Conservation (phyloP, 2,888 invertebrate genomes). For the Stenurella melanura region DNA sequence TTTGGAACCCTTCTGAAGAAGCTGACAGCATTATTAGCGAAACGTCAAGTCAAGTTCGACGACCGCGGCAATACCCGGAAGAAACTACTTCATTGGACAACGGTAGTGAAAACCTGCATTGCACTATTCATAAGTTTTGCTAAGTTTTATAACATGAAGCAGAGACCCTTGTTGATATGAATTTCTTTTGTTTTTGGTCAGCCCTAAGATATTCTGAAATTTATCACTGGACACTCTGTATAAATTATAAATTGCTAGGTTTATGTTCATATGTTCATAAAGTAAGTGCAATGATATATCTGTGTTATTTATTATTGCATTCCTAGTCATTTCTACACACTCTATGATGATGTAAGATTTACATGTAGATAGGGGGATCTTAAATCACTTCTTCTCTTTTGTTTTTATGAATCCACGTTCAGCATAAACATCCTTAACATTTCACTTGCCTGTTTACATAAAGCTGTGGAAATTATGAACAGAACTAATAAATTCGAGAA, state of each 20-base stretch:
- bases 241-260: background rate
- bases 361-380: background rate
- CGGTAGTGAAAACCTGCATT: too few relatives aligned
- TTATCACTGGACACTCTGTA: too few relatives aligned
- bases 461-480: constrained; percentile 7
- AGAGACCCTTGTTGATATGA: too few relatives aligned
- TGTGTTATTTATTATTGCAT: constrained; percentile 3
- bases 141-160: too few relatives aligned
- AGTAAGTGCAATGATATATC: background rate
- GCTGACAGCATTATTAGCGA: too few relatives aligned
- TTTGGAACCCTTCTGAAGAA: too few relatives aligned
- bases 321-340: constrained; percentile 5
- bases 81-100: too few relatives aligned
- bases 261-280: background rate
- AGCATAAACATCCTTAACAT: constrained; percentile 1
- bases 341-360: background rate
- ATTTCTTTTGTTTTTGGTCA: too few relatives aligned
- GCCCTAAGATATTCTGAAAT: too few relatives aligned
- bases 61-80: too few relatives aligned
- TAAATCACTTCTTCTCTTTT: constrained; percentile 3
- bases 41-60: too few relatives aligned
- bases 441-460: constrained; percentile 3
- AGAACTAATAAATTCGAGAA: background rate
- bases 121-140: too few relatives aligned
- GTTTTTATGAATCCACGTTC: background rate